Evolutionary conservation across 1,140 invertebrate genomes (phyloP).

Genomic region (Chymomyza costata): DNA sequence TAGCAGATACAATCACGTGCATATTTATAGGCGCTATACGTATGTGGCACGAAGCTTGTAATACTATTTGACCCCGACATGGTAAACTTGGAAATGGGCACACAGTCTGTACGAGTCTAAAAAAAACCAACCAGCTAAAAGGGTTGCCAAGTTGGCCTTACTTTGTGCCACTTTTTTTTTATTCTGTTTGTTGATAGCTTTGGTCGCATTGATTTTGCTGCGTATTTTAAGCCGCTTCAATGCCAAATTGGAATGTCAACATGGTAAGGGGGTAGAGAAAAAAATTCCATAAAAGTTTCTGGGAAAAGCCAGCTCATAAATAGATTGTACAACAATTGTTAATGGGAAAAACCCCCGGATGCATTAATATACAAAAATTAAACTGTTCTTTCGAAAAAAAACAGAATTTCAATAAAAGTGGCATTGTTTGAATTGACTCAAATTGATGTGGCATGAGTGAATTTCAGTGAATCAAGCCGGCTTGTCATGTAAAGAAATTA

Average conservation of each 20-base stretch:
- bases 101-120: constrained; percentile 48
- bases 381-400: too few species aligned
- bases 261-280: not conserved
- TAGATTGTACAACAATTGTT: too few species aligned
- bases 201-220: constrained; percentile 2
- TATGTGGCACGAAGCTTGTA: constrained; percentile 55
- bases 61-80: constrained; percentile 66
- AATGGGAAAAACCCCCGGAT: too few species aligned
- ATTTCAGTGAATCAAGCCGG: too few species aligned
- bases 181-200: not conserved
- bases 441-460: too few species aligned
- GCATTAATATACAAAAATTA: too few species aligned
- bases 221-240: constrained; percentile 29
- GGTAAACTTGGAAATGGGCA: constrained; percentile 67
- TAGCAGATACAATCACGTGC: constrained; percentile 23
- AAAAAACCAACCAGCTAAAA: too few species aligned
- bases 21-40: constrained; percentile 52
- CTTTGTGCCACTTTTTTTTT: constrained; percentile 1
- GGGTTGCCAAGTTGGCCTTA: not conserved
- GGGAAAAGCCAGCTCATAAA: too few species aligned
- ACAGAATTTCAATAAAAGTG: too few species aligned
- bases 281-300: not conserved
- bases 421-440: too few species aligned
- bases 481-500: too few species aligned
- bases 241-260: constrained; percentile 15